Conservation (phyloP, 2,113 vertebrate species). For the human region DNA sequence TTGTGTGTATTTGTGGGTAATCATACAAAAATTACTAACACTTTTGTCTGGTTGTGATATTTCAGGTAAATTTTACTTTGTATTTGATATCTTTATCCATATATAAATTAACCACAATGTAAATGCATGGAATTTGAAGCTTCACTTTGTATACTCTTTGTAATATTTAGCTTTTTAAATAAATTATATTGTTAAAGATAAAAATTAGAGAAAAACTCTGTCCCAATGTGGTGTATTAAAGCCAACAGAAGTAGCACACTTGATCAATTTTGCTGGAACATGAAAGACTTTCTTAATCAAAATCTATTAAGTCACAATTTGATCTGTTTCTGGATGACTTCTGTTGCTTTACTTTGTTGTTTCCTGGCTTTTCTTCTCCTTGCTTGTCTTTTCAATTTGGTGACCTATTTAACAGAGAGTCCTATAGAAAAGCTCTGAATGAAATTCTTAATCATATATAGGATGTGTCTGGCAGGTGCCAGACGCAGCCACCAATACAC, state of each 20-base stretch:
- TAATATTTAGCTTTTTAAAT: not conserved
- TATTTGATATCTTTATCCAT: not conserved
- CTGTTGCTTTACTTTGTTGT: not conserved
- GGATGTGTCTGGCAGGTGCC: rapidly evolving
- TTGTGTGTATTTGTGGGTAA: not conserved
- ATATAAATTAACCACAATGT: not conserved
- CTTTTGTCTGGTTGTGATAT: not conserved
- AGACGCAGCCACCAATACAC: rapidly evolving
- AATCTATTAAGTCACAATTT: rapidly evolving
- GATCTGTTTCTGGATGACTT: not conserved
- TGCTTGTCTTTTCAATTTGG: not conserved
- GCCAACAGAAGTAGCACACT: not conserved
- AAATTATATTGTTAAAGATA: not conserved
- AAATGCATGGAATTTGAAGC: not conserved
- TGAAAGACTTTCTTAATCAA: not conserved
- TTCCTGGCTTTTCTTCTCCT: not conserved
- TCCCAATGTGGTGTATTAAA: rapidly evolving
- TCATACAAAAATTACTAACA: not conserved
- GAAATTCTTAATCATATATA: not conserved
- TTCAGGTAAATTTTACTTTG: not conserved
- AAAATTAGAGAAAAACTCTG: not conserved
- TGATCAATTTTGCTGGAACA: not conserved
- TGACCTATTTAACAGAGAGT: not conserved
- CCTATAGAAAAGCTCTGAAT: too few species aligned
- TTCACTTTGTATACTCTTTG: not conserved